Conservation (phyloP, 2,888 invertebrate species). For the Apotomis betuletana region DNA sequence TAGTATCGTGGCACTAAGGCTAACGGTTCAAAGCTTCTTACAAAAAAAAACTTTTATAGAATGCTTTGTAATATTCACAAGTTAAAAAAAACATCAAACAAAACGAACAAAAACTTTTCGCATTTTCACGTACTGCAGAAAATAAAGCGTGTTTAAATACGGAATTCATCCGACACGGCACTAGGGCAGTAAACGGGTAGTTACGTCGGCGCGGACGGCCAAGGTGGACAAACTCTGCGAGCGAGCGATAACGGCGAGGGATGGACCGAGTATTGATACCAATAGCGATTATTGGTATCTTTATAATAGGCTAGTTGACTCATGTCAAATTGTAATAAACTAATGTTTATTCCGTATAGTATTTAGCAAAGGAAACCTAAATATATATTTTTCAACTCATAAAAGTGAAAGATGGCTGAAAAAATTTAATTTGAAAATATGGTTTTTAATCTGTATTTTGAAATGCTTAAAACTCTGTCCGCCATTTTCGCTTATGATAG, state of each 20-base stretch:
- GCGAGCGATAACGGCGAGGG: slow-evolving; percentile 57
- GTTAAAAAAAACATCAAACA: background rate
- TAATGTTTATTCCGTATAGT: too few species aligned
- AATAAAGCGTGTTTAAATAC: slow-evolving; percentile 27
- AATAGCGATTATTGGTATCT: background rate
- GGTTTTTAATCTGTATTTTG: too few species aligned
- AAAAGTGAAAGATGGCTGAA: too few species aligned
- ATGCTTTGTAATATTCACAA: background rate
- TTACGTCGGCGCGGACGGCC: slow-evolving; percentile 50
- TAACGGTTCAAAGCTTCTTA: background rate
- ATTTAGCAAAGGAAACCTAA: too few species aligned
- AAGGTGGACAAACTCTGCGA: slow-evolving; percentile 71
- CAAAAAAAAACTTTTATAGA: background rate
- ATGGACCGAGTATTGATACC: slow-evolving; percentile 40
- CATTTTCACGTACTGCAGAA: slow-evolving; percentile 11
- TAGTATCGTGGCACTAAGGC: too few species aligned
- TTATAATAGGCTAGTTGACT: too few species aligned
- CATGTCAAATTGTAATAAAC: too few species aligned
- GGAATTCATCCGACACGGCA: background rate
- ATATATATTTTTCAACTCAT: too few species aligned
- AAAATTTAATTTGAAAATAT: too few species aligned
- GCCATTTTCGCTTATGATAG: too few species aligned
- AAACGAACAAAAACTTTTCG: background rate
- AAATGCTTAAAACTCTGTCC: too few species aligned
- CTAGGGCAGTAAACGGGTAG: slow-evolving; percentile 48